Conservation (phyloP, 2,113 vertebrate species). For the Lanius ludovicianus region DNA sequence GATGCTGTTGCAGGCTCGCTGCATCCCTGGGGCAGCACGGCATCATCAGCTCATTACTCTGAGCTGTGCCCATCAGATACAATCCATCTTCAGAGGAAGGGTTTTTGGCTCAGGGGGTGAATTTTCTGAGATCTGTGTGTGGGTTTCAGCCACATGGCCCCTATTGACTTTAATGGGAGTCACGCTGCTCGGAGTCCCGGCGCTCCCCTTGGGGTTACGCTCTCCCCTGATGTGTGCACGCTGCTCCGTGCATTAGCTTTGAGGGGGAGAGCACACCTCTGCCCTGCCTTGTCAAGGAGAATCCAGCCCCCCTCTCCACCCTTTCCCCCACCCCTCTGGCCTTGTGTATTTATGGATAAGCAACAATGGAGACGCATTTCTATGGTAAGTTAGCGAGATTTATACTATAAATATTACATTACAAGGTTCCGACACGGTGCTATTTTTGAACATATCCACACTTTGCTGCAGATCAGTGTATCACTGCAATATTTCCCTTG, state of each 20-base stretch:
- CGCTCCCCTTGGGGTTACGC: not conserved
- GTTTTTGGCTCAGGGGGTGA: slow-evolving; percentile 36
- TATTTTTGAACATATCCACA: slow-evolving; percentile 9
- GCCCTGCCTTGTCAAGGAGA: not conserved
- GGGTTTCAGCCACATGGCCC: slow-evolving; percentile 58
- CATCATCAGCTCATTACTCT: slow-evolving; percentile 41
- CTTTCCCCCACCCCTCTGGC: not conserved
- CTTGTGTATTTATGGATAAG: slow-evolving; percentile 23
- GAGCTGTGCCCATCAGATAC: slow-evolving; percentile 40
- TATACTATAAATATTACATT: slow-evolving; percentile 48
- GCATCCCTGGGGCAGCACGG: not conserved
- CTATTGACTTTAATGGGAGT: slow-evolving; percentile 29
- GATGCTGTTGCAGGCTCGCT: not conserved
- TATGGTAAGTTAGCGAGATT: slow-evolving; percentile 37
- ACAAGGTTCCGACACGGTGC: not conserved
- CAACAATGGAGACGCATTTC: slow-evolving; percentile 52
- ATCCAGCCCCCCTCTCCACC: not conserved
- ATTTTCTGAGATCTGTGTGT: slow-evolving; percentile 18
- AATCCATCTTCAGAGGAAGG: slow-evolving; percentile 1
- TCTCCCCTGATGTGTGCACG: not conserved
- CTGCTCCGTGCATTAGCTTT: not conserved
- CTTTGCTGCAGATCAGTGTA: slow-evolving; percentile 30
- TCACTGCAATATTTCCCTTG: slow-evolving; percentile 39
- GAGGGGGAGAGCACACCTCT: not conserved
- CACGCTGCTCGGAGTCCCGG: not conserved